phyloP scores from a whole-genome alignment of 92 coral and sea anemone species.

The Virgularia gustaviana region DNA sequence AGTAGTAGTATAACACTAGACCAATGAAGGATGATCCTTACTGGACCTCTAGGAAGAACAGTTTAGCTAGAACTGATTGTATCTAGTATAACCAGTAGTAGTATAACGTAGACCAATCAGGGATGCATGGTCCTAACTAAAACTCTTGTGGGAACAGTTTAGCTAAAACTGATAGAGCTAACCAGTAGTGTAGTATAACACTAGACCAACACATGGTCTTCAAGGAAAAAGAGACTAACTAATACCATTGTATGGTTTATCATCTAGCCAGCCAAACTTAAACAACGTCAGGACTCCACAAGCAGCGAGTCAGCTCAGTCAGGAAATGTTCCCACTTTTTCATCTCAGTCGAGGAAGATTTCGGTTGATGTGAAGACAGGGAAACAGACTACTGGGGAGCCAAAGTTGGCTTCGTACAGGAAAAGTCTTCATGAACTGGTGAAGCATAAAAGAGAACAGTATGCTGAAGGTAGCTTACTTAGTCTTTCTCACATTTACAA shows the following conservation, averaged over 20 bases:
- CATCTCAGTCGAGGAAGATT: slow-evolving; percentile 41
- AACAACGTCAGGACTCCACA: slow-evolving; percentile 1
- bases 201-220: neutral
- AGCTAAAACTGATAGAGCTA: no score
- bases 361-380: slow-evolving; percentile 38
- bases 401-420: slow-evolving; percentile 74
- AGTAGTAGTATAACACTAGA: no score
- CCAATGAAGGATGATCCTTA: no score
- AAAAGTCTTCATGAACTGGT: slow-evolving; percentile 72
- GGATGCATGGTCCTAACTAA: no score
- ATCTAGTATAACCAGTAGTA: no score
- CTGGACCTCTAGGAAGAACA: no score
- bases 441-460: slow-evolving; percentile 81
- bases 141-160: no score
- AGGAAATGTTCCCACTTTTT: slow-evolving; percentile 27
- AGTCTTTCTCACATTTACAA: neutral
- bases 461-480: slow-evolving; percentile 65
- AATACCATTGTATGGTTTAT: neutral
- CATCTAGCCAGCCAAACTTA: neutral
- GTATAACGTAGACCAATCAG: no score
- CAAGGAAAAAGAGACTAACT: neutral
- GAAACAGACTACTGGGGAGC: slow-evolving; percentile 55
- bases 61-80: no score
- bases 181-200: no score
- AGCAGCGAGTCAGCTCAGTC: slow-evolving; percentile 14